phyloP scores from a whole-genome alignment of 2,113 vertebrate species.

The Monopterus albus region DNA sequence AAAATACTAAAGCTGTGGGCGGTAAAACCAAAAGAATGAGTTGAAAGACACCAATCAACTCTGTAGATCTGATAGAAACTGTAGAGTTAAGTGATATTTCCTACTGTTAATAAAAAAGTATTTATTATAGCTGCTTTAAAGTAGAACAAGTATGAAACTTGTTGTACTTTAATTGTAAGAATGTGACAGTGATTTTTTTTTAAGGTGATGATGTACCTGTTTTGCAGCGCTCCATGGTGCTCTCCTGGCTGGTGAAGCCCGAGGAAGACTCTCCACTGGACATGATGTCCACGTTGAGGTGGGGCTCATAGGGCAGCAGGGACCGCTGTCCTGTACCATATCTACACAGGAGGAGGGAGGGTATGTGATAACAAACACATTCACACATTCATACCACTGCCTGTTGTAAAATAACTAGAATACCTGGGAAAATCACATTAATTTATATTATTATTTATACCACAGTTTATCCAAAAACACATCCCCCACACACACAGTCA shows the following conservation, averaged over 20 bases:
- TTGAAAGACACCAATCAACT: no score
- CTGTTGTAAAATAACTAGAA: not conserved
- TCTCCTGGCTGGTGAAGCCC: conserved; percentile 90
- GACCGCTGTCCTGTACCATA: conserved; percentile 81
- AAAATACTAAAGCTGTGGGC: no score
- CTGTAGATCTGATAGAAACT: no score
- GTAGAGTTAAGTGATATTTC: no score
- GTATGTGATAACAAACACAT: not conserved
- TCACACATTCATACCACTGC: not conserved
- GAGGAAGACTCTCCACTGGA: conserved; percentile 90
- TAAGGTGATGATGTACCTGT: no score
- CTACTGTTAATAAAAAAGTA: no score
- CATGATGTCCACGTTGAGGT: conserved; percentile 80
- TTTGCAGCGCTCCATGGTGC: conserved; percentile 90
- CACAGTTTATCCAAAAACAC: not conserved
- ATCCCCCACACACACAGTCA: not conserved
- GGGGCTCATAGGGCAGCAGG: conserved; percentile 83
- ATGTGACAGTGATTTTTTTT: not conserved
- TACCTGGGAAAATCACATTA: not conserved
- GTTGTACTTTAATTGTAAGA: no score
- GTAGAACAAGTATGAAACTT: no score
- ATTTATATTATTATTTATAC: no score
- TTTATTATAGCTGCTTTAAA: no score
- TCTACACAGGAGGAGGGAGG: conserved; percentile 63
- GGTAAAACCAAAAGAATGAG: no score